These are phyloP conservation scores for Protodeltote pygarga DNA, from an alignment of 2,888 invertebrate genomes.

Conservation along the genomic window DNA sequence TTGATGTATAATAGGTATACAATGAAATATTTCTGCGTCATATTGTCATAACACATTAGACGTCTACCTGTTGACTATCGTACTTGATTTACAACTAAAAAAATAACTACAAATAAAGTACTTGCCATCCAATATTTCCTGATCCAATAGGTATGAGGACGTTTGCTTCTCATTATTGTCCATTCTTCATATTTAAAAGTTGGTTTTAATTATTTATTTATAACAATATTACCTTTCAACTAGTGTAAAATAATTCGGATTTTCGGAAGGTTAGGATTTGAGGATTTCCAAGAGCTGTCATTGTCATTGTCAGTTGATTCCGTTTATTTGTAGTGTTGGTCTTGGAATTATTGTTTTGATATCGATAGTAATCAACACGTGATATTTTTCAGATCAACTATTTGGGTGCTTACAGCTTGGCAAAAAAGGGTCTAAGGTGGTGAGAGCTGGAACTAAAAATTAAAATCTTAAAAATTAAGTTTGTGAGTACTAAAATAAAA, in stretches of 20 bases:
- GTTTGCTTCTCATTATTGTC: slow-evolving; percentile 82
- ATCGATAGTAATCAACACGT: neutral
- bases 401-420: too few relatives aligned
- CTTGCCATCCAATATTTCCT: slow-evolving; percentile 82
- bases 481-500: too few relatives aligned
- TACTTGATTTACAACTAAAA: slow-evolving; percentile 58
- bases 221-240: slow-evolving; percentile 59
- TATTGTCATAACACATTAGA: slow-evolving; percentile 51
- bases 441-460: too few relatives aligned
- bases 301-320: slow-evolving; percentile 30
- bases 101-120: slow-evolving; percentile 42
- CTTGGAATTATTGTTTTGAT: neutral
- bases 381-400: neutral
- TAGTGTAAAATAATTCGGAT: slow-evolving; percentile 57
- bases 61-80: slow-evolving; percentile 53
- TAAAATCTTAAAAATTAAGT: too few relatives aligned
- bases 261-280: slow-evolving; percentile 62
- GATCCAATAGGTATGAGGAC: slow-evolving; percentile 80
- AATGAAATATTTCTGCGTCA: slow-evolving; percentile 51
- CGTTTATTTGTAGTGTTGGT: slow-evolving; percentile 19
- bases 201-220: slow-evolving; percentile 65
- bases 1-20: slow-evolving; percentile 31
- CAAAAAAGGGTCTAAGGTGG: too few relatives aligned
- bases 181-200: slow-evolving; percentile 84
- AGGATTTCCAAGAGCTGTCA: slow-evolving; percentile 38